These are phyloP conservation scores for Thalassaphorura encarpata DNA, from an alignment of 1,140 invertebrate genomes.

Conservation along the genomic window DNA sequence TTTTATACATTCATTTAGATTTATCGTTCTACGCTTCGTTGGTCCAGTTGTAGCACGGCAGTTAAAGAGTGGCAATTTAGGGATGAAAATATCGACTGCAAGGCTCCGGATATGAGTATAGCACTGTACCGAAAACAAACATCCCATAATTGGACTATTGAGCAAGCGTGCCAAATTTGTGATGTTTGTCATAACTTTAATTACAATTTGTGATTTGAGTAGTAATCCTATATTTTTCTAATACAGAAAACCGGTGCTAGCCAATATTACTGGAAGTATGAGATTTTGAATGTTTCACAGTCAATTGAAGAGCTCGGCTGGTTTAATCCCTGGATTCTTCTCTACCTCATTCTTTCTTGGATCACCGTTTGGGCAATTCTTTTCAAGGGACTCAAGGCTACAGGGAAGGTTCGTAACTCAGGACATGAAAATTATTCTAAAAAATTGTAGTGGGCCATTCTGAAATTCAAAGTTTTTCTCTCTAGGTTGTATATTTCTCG, in stretches of 20 bases:
- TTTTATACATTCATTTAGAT: background rate
- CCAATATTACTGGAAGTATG: slow-evolving; percentile 86
- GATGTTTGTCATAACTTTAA: background rate
- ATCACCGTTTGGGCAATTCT: background rate
- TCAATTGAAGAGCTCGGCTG: slow-evolving; percentile 85
- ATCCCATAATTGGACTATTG: background rate
- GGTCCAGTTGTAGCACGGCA: too few relatives aligned
- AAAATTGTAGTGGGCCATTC: too few relatives aligned
- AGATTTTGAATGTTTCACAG: slow-evolving; percentile 74
- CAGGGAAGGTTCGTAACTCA: too few relatives aligned
- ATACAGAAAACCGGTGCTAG: background rate
- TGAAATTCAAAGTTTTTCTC: too few relatives aligned
- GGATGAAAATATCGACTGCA: too few relatives aligned
- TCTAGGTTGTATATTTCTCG: slow-evolving; percentile 89
- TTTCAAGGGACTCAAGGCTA: background rate
- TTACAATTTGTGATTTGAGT: background rate
- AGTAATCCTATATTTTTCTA: background rate
- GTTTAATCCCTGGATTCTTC: slow-evolving; percentile 81
- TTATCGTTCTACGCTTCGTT: background rate
- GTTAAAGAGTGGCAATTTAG: too few relatives aligned
- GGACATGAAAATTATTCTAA: too few relatives aligned
- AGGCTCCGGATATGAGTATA: background rate
- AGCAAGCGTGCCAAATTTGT: too few relatives aligned
- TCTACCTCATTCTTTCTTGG: slow-evolving; percentile 40
- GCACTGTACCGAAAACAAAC: background rate